Base-by-base conservation (phyloP, 1,140 invertebrate genomes). In the Drosophila hydei region DNA sequence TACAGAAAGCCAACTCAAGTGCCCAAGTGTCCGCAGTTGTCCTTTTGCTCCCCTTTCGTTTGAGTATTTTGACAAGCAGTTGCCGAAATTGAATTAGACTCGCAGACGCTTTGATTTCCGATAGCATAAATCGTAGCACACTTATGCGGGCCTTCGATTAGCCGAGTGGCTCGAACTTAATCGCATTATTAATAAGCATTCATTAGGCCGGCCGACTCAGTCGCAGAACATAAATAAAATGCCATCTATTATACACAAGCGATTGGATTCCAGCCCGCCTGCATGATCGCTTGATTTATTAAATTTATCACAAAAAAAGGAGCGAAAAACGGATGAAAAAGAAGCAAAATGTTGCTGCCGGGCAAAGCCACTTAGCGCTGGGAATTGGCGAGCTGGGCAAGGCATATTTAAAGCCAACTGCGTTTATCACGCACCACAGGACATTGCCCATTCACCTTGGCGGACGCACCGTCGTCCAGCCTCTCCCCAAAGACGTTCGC, bases 381-480 rank as follows among this genome's bases (percentile, higher is more conserved):
- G 50, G 55, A 61, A 56, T 62, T 70, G 58, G 6, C 12, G 23
- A 38, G 33, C 18, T 42, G 45, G 19, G 14, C 19, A 16, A 38
- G 16, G 47, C 55, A 79, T 79, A 79, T 79, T 79, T 75, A 79
- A 79, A 79, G 74, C 45, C 67, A 63, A 61, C 72, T 73, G 73
- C 72, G 77, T 80, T 80, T 80, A 80, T 80, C 77, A 81, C 79
- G 78, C 77, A 75, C 77, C 77, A 80, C 77, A 80, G 77, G 77
- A 80, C 77, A 80, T 80, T 80, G 77, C 77, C 77, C 78, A 80
- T 73, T 80, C 78, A 80, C 77, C 77, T 77, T 75, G 63, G 47
- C 43, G 51, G 51, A 43, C 61, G 25, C 23, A 7, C 33, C 27
- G 7, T 47, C 11, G 52, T 11, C n/a, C 14, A 4, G 40, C 18